Conservation (phyloP, 2,797 vertebrate species). For the Pygocentrus nattereri region DNA sequence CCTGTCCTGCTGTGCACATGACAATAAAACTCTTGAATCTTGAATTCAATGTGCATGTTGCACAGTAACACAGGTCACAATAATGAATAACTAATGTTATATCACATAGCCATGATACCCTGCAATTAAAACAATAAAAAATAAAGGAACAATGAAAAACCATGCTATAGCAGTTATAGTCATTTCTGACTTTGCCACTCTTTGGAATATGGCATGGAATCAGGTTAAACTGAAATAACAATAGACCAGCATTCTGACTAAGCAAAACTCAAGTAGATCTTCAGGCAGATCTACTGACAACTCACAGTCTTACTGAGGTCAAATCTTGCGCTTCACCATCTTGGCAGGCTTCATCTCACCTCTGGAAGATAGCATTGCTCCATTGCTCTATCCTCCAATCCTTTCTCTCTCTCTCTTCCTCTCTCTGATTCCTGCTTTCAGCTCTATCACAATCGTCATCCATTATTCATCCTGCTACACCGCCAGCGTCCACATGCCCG, state of each 20-base stretch:
- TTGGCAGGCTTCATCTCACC: background rate
- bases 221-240: background rate
- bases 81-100: background rate
- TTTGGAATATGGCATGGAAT: background rate
- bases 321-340: background rate
- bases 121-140: background rate
- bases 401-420: background rate
- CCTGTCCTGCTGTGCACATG: no score
- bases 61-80: no score
- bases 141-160: background rate
- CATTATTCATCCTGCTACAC: constrained; percentile 11
- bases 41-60: no score
- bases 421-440: background rate
- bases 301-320: background rate
- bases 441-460: constrained; percentile 1
- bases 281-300: background rate
- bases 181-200: background rate
- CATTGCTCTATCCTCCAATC: background rate
- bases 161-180: background rate
- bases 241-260: background rate
- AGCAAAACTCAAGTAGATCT: background rate
- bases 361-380: background rate
- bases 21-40: no score
- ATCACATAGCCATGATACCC: background rate
- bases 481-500: background rate